These are phyloP conservation scores for Porphyrio hochstetteri DNA, from an alignment of 2,113 vertebrate genomes.

Conservation along the genomic window DNA sequence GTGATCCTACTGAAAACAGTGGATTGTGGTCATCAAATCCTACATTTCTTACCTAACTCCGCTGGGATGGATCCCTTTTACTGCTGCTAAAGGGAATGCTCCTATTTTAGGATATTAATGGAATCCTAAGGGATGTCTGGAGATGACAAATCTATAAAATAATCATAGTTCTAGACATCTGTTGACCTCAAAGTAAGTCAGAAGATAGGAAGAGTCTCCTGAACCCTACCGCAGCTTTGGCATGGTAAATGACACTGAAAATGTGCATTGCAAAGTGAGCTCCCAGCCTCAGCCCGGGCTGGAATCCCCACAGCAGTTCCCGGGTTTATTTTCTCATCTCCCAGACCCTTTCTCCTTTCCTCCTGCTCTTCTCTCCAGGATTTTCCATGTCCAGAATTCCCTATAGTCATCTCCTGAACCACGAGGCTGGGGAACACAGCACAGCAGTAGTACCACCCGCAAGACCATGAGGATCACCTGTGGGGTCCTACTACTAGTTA, in stretches of 20 bases:
- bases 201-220: neutral
- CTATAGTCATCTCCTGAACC: fast-evolving
- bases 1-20: neutral
- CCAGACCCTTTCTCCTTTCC: neutral
- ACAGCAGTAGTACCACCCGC: neutral
- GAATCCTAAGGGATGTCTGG: neutral
- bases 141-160: neutral
- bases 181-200: fast-evolving
- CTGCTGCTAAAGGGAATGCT: neutral
- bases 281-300: neutral
- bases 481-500: neutral
- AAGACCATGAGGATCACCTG: fast-evolving
- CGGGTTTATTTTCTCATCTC: neutral
- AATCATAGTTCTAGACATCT: neutral
- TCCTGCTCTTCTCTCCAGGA: neutral
- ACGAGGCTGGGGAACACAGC: neutral
- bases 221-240: fast-evolving
- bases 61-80: fast-evolving
- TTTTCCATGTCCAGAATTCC: neutral
- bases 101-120: neutral
- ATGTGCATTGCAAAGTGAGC: fast-evolving
- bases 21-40: neutral
- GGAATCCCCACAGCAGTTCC: neutral
- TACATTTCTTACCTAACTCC: neutral
- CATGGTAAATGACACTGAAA: fast-evolving